These are phyloP conservation scores for Drosophila sordidula DNA, from an alignment of 2,888 invertebrate genomes.

Conservation along the genomic window DNA sequence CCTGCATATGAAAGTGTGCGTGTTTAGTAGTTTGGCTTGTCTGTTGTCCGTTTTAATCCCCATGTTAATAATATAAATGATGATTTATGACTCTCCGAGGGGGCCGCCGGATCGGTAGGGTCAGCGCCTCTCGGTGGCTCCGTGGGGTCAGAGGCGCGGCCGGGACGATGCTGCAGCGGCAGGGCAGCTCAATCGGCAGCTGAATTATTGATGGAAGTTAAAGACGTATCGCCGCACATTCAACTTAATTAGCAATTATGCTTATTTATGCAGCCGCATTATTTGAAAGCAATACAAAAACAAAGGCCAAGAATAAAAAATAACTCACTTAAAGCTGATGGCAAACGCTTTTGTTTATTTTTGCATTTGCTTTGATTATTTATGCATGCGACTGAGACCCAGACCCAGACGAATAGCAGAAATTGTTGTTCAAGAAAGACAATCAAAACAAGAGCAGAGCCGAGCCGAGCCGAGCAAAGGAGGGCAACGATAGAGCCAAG, in stretches of 20 bases:
- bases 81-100: constrained; percentile 72
- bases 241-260: constrained; percentile 65
- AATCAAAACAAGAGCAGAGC: constrained; percentile 32
- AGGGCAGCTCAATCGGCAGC: constrained; percentile 52
- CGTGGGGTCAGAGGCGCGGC: constrained; percentile 6
- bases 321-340: constrained; percentile 15
- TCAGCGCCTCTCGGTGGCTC: constrained; percentile 19
- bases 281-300: neutral
- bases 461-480: neutral
- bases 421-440: constrained; percentile 38
- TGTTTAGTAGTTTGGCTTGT: constrained; percentile 57
- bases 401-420: constrained; percentile 15
- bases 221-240: constrained; percentile 45
- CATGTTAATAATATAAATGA: constrained; percentile 79
- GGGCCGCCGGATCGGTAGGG: neutral
- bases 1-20: constrained; percentile 60
- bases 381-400: constrained; percentile 38
- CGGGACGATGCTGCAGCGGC: neutral
- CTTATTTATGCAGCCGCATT: constrained; percentile 24
- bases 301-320: neutral
- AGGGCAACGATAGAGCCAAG: neutral
- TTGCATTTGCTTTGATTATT: constrained; percentile 50
- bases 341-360: constrained; percentile 21
- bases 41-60: constrained; percentile 66
- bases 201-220: constrained; percentile 68